These are phyloP conservation scores for Apis florea DNA, from an alignment of 1,140 invertebrate species.

Conservation along the genomic window DNA sequence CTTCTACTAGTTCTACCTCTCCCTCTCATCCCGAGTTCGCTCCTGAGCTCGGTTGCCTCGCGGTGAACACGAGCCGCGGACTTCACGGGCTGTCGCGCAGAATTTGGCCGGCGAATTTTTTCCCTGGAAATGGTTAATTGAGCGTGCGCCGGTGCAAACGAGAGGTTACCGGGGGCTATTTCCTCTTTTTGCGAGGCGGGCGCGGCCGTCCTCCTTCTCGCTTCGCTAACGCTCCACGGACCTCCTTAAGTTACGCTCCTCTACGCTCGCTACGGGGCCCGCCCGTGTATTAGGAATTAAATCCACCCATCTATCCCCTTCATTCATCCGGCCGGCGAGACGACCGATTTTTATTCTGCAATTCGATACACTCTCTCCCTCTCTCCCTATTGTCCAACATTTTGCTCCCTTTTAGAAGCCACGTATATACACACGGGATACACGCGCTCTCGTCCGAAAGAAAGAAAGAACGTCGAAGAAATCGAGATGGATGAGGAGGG, in stretches of 20 bases:
- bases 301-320: background rate
- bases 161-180: conserved; percentile 57
- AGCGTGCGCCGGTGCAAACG: conserved; percentile 69
- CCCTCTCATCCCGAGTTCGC: no score
- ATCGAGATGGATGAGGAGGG: background rate
- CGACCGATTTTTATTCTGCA: background rate
- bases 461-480: background rate
- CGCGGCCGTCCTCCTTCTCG: conserved; percentile 5
- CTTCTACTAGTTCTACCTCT: no score
- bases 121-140: conserved; percentile 76
- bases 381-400: background rate
- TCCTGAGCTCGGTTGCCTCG: conserved; percentile 32
- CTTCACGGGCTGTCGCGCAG: conserved; percentile 78
- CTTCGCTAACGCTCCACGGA: conserved; percentile 25
- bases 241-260: conserved; percentile 46
- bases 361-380: conserved; percentile 25
- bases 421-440: background rate
- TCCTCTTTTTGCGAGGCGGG: conserved; percentile 49
- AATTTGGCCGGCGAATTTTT: conserved; percentile 76
- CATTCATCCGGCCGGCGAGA: background rate
- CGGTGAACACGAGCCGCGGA: conserved; percentile 71
- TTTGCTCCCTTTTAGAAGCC: background rate
- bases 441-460: background rate
- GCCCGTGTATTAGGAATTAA: conserved; percentile 31
- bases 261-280: background rate